Evolutionary conservation across 2,797 vertebrate species (phyloP).

Genomic region (Pseudotriccus pelzelni): DNA sequence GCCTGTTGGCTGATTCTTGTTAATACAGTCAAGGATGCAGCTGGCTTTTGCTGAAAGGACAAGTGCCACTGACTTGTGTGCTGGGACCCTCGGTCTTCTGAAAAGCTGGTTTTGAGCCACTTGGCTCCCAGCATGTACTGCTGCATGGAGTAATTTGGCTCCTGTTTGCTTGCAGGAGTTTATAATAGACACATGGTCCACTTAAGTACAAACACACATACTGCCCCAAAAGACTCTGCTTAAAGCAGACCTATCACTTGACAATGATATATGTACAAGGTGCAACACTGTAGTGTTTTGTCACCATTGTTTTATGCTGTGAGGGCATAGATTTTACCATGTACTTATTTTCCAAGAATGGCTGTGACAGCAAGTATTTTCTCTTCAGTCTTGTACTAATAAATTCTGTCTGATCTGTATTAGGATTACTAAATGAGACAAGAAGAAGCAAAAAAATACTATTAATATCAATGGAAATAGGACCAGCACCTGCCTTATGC

Average conservation of each 20-base stretch:
- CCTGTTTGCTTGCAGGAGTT: not conserved
- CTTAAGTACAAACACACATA: not conserved
- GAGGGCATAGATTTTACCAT: not conserved
- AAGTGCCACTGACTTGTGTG: accelerated
- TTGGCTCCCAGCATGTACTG: not conserved
- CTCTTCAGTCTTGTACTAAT: not conserved
- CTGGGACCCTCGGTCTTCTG: not conserved
- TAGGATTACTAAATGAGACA: slow-evolving; percentile 1
- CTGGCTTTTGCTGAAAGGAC: not conserved
- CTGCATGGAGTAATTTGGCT: not conserved
- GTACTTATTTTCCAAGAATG: not conserved
- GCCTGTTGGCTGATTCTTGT: not conserved
- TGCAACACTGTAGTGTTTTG: not conserved
- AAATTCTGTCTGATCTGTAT: not conserved
- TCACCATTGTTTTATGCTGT: not conserved
- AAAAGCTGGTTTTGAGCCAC: not conserved
- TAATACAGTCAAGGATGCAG: not conserved
- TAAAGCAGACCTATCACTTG: not conserved
- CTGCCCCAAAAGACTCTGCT: not conserved
- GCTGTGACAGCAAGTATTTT: not conserved
- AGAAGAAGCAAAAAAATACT: slow-evolving; percentile 17
- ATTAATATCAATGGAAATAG: not conserved
- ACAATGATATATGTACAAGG: not conserved
- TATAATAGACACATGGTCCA: not conserved
- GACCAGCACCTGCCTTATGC: not conserved